Evolutionary conservation across 2,888 invertebrate species (phyloP), one percentile per base, ranked within the genome.

Genomic region (Pterobdella sp.): DNA sequence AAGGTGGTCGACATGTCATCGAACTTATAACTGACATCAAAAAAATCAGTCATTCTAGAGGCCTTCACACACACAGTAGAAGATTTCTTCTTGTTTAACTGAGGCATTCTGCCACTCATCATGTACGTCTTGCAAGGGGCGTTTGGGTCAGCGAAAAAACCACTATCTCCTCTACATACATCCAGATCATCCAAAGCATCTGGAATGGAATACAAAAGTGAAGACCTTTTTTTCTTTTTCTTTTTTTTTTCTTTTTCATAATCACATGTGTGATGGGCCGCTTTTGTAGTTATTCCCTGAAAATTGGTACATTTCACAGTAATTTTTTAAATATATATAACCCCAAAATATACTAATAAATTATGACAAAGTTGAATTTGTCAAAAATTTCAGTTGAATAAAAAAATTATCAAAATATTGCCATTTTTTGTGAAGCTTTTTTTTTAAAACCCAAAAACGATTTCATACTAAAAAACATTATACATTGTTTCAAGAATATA

Each of bases 1-100:
- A 81, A 81, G 52, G 78, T 78, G 3, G 81, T 79, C 29, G 79
- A 78, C 29, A 80, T 78, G 68, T 79, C 78, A 36, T 78, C 78
- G 60, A 79, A 79, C 49, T 80, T 78, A 7, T 77, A 72, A 56
- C 79, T 77, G 37, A 81, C 79, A 37, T 79, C 80, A 74, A 82
- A 82, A 4, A 79, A 76, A 49, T 80, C 78, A 32, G 79, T 80
- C 71, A 82, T 78, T 1, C 78, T 77, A 1, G 82, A 81, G 0
- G 82, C 80, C 69, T 80, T 77, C n/a, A 80, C 77, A 72, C 81
- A 82, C 56, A 81, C 71, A 68, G 81, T 78, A 29, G 79, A 75
- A 73, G 75, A 74, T 26, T 75, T 76, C n/a, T 75, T 74, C 14
- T 78, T 52, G 71, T 77, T 73, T 42, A 77, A 74, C 31, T 56